Conservation (phyloP, 1,140 invertebrate genomes). For the Drosophila bifasciata region DNA sequence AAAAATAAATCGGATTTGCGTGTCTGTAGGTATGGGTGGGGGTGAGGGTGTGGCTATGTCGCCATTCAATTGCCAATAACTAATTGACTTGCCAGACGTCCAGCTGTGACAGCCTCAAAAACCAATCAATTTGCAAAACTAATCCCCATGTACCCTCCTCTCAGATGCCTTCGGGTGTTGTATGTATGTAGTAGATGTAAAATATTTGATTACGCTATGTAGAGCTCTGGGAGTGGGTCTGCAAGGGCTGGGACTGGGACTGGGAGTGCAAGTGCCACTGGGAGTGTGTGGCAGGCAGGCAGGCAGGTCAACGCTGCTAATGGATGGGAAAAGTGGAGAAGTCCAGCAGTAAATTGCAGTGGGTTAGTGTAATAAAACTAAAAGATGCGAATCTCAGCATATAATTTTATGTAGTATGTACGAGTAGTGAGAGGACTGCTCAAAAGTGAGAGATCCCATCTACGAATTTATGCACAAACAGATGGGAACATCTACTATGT, state of each 20-base stretch:
- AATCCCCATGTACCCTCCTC: conserved; percentile 12
- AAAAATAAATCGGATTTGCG: conserved; percentile 24
- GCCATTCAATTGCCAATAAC: conserved; percentile 50
- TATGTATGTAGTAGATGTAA: conserved; percentile 16
- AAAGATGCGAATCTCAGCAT: too few species aligned
- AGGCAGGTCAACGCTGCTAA: conserved; percentile 4
- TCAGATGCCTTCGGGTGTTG: conserved; percentile 28
- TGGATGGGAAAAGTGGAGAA: too few species aligned
- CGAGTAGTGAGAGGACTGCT: too few species aligned
- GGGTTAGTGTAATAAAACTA: too few species aligned
- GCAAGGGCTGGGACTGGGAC: background rate
- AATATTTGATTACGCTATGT: conserved; percentile 23
- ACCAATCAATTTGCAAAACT: conserved; percentile 51
- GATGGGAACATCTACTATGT: too few species aligned
- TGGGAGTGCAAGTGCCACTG: too few species aligned
- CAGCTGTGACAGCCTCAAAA: conserved; percentile 52
- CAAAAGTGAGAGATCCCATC: too few species aligned
- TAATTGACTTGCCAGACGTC: conserved; percentile 50
- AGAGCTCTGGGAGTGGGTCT: background rate
- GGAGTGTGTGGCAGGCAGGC: too few species aligned
- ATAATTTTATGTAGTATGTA: too few species aligned
- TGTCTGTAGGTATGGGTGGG: too few species aligned
- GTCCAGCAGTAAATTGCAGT: too few species aligned
- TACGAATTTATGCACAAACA: too few species aligned
- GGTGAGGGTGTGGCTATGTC: background rate